A percentile compares a stretch with the other conserved stretches of the same genome.
These are phyloP conservation scores for Petroica traversi DNA, from an alignment of 2,113 vertebrate genomes.

Conservation along the genomic window DNA sequence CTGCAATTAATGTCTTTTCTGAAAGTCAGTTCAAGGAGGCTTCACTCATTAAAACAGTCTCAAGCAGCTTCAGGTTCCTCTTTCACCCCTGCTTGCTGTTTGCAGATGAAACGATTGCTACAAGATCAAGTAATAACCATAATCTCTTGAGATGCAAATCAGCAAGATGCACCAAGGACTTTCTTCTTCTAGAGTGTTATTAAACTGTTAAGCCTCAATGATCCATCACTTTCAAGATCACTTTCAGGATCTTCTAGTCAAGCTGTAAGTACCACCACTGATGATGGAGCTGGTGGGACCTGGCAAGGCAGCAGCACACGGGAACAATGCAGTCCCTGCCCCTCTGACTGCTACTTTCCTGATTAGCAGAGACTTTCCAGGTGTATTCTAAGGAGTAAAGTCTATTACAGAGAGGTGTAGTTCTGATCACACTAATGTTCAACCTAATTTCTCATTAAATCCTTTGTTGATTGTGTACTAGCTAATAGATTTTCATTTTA, in stretches of 20 bases:
- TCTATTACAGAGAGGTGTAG: not conserved
- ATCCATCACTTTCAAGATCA: not conserved
- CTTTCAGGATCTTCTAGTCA: not conserved
- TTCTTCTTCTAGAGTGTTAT: not conserved
- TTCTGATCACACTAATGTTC: not conserved
- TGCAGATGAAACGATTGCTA: not conserved
- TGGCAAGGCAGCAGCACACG: not conserved
- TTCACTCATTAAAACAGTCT: constrained; percentile 57
- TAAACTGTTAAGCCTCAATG: not conserved
- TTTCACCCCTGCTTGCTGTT: constrained; percentile 24
- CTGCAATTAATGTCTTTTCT: constrained; percentile 53
- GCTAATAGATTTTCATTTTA: not conserved
- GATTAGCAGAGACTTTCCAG: not conserved
- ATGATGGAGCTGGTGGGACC: not conserved
- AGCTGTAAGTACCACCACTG: too few relatives aligned
- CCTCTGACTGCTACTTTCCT: not conserved
- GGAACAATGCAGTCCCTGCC: rapidly evolving
- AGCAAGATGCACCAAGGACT: not conserved
- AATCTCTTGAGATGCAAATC: constrained; percentile 21
- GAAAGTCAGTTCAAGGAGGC: constrained; percentile 63
- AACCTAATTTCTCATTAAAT: not conserved
- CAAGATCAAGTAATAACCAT: constrained; percentile 12
- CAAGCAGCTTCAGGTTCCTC: constrained; percentile 31
- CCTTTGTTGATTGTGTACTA: not conserved
- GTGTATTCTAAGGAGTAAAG: too few relatives aligned